Percentiles rank a stretch among this genome's conserved stretches.
phyloP scores from a whole-genome alignment of 1,140 invertebrate genomes.

The Notospermus geniculatus region DNA sequence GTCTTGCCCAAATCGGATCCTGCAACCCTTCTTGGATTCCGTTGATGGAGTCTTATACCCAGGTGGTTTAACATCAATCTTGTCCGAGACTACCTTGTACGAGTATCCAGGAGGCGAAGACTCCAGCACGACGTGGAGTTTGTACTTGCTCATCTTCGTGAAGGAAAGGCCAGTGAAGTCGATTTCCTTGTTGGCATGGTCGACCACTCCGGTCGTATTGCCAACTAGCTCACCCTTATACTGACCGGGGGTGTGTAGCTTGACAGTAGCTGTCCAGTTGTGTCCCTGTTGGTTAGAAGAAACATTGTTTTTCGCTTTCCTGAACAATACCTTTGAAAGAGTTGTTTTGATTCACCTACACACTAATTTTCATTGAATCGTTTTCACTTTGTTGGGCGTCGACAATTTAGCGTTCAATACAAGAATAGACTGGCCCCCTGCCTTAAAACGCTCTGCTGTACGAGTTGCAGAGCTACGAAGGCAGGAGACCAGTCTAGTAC shows the following conservation, averaged over 20 bases:
- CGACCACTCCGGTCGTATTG: no score
- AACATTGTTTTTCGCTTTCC: neutral
- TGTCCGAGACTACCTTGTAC: neutral
- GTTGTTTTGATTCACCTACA: neutral
- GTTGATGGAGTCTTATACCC: neutral
- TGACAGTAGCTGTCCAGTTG: slow-evolving; percentile 1
- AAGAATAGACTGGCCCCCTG: neutral
- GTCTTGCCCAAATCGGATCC: neutral
- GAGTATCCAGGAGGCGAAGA: slow-evolving; percentile 4
- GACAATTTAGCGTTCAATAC: neutral
- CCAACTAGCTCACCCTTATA: no score
- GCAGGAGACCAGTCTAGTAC: no score
- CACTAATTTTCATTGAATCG: neutral
- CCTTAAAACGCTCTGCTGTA: no score
- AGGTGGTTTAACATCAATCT: neutral
- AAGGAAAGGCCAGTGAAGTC: neutral
- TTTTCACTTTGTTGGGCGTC: neutral
- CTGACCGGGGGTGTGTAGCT: neutral
- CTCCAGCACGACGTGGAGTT: neutral
- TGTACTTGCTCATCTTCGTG: slow-evolving; percentile 2
- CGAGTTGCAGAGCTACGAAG: no score
- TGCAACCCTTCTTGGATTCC: slow-evolving; percentile 1
- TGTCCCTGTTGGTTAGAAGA: neutral
- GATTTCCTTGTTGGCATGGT: neutral
- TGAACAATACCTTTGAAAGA: neutral